These are phyloP conservation scores for Ylistrum balloti DNA, from an alignment of 1,140 invertebrate species.

Conservation along the genomic window DNA sequence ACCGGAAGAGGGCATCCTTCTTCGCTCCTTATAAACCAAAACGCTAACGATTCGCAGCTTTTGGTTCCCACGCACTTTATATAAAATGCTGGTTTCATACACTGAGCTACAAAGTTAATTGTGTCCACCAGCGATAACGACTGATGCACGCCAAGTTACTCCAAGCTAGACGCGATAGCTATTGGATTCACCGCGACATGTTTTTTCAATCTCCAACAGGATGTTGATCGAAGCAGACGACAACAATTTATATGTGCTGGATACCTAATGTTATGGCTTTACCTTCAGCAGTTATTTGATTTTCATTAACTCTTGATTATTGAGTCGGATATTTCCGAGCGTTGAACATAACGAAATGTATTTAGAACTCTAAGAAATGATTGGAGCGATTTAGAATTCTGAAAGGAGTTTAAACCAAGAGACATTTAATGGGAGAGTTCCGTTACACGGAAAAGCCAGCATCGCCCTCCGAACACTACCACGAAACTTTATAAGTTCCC, in stretches of 20 bases:
- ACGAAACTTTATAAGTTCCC: not conserved
- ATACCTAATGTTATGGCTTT: not conserved
- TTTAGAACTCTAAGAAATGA: constrained; percentile 28
- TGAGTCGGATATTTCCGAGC: constrained; percentile 25
- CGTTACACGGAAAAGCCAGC: not conserved
- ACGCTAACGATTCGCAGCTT: not conserved
- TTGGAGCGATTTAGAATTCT: not conserved
- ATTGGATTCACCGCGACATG: constrained; percentile 37
- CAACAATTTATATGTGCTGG: constrained; percentile 21
- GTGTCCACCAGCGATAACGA: constrained; percentile 31
- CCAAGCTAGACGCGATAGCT: not conserved
- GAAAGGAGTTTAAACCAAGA: not conserved
- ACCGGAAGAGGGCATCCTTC: not conserved
- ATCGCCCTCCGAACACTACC: not conserved
- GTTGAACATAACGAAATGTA: constrained; percentile 2
- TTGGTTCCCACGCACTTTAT: not conserved
- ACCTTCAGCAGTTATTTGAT: constrained; percentile 34
- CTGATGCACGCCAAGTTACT: not conserved
- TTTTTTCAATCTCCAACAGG: constrained; percentile 17
- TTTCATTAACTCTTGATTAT: constrained; percentile 30
- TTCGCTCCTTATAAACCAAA: not conserved
- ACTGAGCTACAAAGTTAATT: not conserved
- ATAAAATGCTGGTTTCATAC: not conserved
- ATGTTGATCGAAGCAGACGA: not conserved
- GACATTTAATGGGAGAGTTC: not conserved